phyloP scores from a whole-genome alignment of 2,113 vertebrate genomes.

The Acanthochromis polyacanthus region DNA sequence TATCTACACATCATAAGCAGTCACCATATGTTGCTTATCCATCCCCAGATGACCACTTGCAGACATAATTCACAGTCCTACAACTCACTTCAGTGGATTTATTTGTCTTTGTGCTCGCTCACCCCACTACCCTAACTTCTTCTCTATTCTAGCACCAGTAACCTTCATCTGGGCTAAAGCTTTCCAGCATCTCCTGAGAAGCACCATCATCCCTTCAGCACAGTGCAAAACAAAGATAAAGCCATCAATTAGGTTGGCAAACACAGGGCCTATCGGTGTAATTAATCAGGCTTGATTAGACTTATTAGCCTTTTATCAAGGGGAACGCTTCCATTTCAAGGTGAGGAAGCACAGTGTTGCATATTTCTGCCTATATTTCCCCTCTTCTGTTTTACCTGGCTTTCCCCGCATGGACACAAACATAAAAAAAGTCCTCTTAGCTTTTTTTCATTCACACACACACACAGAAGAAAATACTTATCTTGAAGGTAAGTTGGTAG shows the following conservation, averaged over 20 bases:
- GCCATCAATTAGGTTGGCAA: conserved; percentile 69
- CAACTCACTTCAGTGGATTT: background rate
- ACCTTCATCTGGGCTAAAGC: conserved; percentile 64
- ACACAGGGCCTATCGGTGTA: conserved; percentile 69
- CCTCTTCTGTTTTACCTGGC: conserved; percentile 1
- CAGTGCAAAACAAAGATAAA: conserved; percentile 72
- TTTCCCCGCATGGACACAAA: background rate
- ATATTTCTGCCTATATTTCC: conserved; percentile 23
- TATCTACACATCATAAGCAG: conserved; percentile 2
- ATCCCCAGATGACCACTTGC: background rate
- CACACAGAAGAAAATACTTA: background rate
- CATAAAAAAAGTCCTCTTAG: background rate
- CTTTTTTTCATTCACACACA: background rate
- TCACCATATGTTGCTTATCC: background rate
- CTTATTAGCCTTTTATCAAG: conserved; percentile 74
- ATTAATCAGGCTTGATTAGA: conserved; percentile 79
- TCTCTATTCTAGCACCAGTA: conserved; percentile 40
- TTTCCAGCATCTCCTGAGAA: conserved; percentile 49
- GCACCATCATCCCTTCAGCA: conserved; percentile 56
- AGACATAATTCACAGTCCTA: background rate
- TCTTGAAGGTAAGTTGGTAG: too few species aligned
- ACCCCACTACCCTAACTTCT: background rate
- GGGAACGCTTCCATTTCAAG: conserved; percentile 64
- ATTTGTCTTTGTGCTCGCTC: background rate
- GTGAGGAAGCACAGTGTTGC: conserved; percentile 58